Evolutionary conservation across 2,797 vertebrate genomes (phyloP), one percentile per base, ranked within the genome.

Genomic region (Acropternis orthonyx): DNA sequence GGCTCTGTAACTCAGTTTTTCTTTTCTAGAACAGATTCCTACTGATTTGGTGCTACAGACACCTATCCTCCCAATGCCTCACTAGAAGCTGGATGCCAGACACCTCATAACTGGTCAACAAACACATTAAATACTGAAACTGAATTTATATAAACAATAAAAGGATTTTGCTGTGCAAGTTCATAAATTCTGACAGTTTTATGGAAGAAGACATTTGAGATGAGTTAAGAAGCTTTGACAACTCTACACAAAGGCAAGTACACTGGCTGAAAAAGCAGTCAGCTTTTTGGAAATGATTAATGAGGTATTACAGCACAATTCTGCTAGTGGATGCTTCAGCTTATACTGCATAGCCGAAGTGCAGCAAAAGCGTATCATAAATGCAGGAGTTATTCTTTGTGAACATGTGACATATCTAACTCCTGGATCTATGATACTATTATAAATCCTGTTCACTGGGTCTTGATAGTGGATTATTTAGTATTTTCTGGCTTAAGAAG

Each of bases 171-270:
- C 28, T 22, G 6, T 21, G 22, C 28, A 86, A 86, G 43, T 81
- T 88, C 73, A 88, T 72, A 68, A 93, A 86, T 90, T 68, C 43
- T 88, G 83, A 90, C 54, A 73, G 83, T 90, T 88, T 93, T 41
- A 72, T 72, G 39, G 69, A 90, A 71, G 61, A 85, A 68, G 49
- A 72, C 62, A 86, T 71, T 88, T 90, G 54, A 91, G 27, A 88
- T 67, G 41, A 85, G 32, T 87, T 84, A 81, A 84, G 69, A 83
- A 86, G 68, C 37, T 88, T 80, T 94, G 92, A 83, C 9, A 85
- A 56, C 26, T 24, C 52, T 49, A 68, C 7, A 77, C 27, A 77
- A 93, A 80, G 20, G 61, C 79, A 89, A 92, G 39, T 56, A 37
- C 17, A 37, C 16, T 74, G 52, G n/a, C 48, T 83, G 69, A 72